Base-by-base conservation (phyloP, 2,113 vertebrate species). In the Nicator chloris region DNA sequence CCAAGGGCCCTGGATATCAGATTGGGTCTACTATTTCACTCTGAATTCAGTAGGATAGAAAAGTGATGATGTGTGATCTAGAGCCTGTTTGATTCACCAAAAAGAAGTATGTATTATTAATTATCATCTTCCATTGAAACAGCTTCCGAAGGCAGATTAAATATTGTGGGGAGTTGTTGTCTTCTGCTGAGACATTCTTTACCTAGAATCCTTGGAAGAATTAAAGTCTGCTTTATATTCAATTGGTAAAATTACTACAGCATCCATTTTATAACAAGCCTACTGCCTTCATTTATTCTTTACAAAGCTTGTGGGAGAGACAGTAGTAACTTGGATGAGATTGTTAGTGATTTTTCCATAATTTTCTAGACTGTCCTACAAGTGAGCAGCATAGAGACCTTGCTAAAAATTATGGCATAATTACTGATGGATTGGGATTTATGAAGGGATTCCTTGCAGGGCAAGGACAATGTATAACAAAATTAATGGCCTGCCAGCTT, bases 391-490 rank as follows among this genome's bases (percentile, higher is more conserved):
- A 42, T 35, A 42, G 16, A 76, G 37, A 71, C 35, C 40, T 89
- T 76, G 19, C 53, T 81, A 47, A 82, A 76, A 47, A 57, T 23
- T 5, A 23, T 33, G 51, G 19, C 19, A 66, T 82, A 39, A 28
- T 63, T 79, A 35, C 17, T 77, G 37, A 14, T 70, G 17, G 33
- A 5, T 42, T 64, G 24, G 28, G 21, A 40, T 72, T 72, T 60
- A 49, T 47, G 40, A 59, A 63, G 13, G 33, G 66, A 57, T 86
- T 78, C 56, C 11, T 73, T 39, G 28, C 42, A 40, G 40, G 64
- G 11, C 0, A 5, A 68, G 12, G 13, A 26, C 31, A 44, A 5
- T 0, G 0, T 60, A 7, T 33, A 56, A 50, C 28, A 79, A 57
- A 81, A 60, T 13, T 19, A 50, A 14, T 45, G 54, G 12, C 22